Conservation (phyloP, 2,888 invertebrate genomes). For the Nezara viridula region DNA sequence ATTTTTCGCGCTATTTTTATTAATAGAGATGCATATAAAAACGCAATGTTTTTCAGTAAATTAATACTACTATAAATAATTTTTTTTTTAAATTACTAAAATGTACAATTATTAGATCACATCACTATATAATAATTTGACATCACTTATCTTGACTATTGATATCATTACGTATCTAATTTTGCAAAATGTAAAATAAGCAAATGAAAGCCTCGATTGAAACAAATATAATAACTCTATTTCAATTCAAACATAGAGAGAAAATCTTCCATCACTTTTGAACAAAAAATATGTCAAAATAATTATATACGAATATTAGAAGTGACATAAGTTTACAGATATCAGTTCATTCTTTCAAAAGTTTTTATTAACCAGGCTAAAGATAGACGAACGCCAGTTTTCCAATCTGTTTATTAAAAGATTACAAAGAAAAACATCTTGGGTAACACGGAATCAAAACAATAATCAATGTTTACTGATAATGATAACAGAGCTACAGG, state of each 20-base stretch:
- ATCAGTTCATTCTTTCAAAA: background rate
- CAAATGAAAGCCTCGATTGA: background rate
- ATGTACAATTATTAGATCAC: too few species aligned
- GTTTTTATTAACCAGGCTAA: background rate
- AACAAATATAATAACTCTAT: background rate
- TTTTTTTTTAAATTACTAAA: too few species aligned
- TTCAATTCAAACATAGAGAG: background rate
- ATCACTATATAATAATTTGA: too few species aligned
- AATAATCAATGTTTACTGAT: conserved; percentile 54
- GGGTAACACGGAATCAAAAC: conserved; percentile 27
- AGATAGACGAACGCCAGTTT: background rate
- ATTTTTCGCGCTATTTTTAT: too few species aligned
- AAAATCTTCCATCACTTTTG: background rate
- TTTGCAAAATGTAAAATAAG: background rate
- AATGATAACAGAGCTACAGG: conserved; percentile 56
- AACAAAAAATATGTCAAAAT: background rate
- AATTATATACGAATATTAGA: background rate
- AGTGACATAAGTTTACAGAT: background rate
- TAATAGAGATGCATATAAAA: too few species aligned
- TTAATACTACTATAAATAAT: too few species aligned
- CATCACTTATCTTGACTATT: too few species aligned
- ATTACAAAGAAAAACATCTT: conserved; percentile 28
- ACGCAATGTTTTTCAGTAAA: too few species aligned
- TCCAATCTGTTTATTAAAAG: conserved; percentile 7
- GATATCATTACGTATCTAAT: background rate